Evolutionary conservation across 2,888 invertebrate genomes (phyloP), one percentile per base, ranked within the genome.

Genomic region (Lottia gigantea): DNA sequence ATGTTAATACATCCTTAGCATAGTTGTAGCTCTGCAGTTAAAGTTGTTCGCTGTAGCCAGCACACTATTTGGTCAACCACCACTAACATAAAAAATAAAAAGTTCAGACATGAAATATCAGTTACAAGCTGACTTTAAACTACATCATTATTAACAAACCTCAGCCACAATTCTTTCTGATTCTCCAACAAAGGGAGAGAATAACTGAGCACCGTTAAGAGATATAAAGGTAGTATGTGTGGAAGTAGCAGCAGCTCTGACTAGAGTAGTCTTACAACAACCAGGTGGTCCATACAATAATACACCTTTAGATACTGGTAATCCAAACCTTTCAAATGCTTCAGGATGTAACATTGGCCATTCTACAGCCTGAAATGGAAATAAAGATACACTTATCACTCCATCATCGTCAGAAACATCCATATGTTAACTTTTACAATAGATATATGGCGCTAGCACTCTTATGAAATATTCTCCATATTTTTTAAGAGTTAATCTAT

Each of bases 251-350:
- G 92, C 85, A 19, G 92, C 91, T 78, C 91, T 89, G 3, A 91
- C 92, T 66, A 92, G 86, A 7, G 91, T 91, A 0, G 92, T 92
- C 87, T 92, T 92, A n/a, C 91, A 92, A 86, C 92, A 92, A 1
- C 92, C 92, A 0, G 92, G 92, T 7, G 92, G 92, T 0, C 92
- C 92, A 84, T 92, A 92, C 12, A 92, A 86, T 62, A 92, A 84
- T 46, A 92, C 88, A 40, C 92, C 91, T 40, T 75, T 74, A 2
- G 85, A 80, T 25, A 76, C 71, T 8, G 80, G 78, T 62, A 85
- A 67, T 16, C 83, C 83, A 80, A 85, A 75, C 31, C 81, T 75
- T 11, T 47, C 62, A 71, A 83, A 83, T 0, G 82, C 81, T 15
- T 82, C 85, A 19, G 84, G 80, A 66, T 85, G 78, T 62, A 78